These are phyloP conservation scores for Pleuronectes platessa DNA, from an alignment of 2,113 vertebrate genomes.

Conservation along the genomic window DNA sequence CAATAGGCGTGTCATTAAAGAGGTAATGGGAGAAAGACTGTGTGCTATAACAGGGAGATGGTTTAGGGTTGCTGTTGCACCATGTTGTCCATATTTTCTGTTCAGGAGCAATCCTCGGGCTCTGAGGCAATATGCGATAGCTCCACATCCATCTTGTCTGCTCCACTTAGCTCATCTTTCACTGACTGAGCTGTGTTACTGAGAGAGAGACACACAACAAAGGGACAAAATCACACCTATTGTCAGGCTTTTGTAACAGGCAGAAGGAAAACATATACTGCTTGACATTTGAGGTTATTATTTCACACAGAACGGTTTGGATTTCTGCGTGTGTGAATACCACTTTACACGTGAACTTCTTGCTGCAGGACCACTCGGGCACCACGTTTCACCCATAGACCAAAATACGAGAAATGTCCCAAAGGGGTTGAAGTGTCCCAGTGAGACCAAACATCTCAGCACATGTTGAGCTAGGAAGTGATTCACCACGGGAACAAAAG, in stretches of 20 bases:
- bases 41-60: constrained; percentile 29
- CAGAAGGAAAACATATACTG: constrained; percentile 46
- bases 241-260: constrained; percentile 54
- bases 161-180: constrained; percentile 70
- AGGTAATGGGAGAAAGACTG: constrained; percentile 34
- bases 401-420: constrained; percentile 8
- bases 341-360: constrained; percentile 1
- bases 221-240: constrained; percentile 47
- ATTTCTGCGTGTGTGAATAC: constrained; percentile 19
- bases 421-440: not conserved
- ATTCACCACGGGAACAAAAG: not conserved
- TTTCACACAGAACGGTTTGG: constrained; percentile 41
- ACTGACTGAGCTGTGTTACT: constrained; percentile 42
- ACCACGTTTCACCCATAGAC: constrained; percentile 4
- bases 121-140: constrained; percentile 53
- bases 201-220: constrained; percentile 48
- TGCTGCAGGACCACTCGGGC: not conserved
- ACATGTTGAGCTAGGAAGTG: constrained; percentile 1
- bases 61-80: constrained; percentile 41
- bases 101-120: constrained; percentile 47
- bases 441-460: not conserved
- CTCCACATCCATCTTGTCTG: constrained; percentile 46
- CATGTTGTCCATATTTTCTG: constrained; percentile 28
- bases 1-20: constrained; percentile 34
- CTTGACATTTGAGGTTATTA: constrained; percentile 44